Evolutionary conservation across 2,797 vertebrate genomes (phyloP).

Genomic region (Semaprochilodus insignis): DNA sequence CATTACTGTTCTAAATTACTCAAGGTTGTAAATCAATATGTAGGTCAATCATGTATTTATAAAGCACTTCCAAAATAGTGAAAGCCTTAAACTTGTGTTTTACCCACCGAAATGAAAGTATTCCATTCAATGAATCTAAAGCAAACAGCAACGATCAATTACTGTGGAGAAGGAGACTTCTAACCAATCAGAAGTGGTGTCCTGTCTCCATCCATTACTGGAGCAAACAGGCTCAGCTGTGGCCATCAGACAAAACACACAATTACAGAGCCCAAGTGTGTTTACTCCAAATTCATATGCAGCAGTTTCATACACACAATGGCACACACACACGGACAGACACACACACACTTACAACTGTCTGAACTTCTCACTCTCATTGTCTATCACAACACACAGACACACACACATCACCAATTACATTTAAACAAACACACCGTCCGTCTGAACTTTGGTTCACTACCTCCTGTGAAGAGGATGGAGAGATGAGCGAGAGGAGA

Average conservation of each 20-base stretch:
- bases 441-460: constrained; percentile 76
- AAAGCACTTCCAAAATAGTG: constrained; percentile 36
- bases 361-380: constrained; percentile 63
- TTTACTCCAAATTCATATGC: constrained; percentile 78
- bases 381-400: constrained; percentile 78
- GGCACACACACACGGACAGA: constrained; percentile 61
- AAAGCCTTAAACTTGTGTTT: constrained; percentile 34
- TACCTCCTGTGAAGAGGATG: constrained; percentile 79
- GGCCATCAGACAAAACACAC: constrained; percentile 78
- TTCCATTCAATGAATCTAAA: constrained; percentile 56
- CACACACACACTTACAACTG: constrained; percentile 66
- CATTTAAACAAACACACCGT: constrained; percentile 73
- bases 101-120: constrained; percentile 32
- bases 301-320: constrained; percentile 67
- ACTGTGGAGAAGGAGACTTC: constrained; percentile 70
- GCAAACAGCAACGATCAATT: constrained; percentile 77
- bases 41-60: constrained; percentile 23
- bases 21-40: constrained; percentile 52
- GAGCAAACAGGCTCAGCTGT: constrained; percentile 78
- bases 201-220: constrained; percentile 81
- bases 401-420: constrained; percentile 80
- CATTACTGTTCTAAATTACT: constrained; percentile 53
- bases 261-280: constrained; percentile 79
- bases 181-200: constrained; percentile 80
- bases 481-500: constrained; percentile 73